Base-by-base conservation (phyloP, 2,113 vertebrate genomes). In the Anseranas semipalmata region DNA sequence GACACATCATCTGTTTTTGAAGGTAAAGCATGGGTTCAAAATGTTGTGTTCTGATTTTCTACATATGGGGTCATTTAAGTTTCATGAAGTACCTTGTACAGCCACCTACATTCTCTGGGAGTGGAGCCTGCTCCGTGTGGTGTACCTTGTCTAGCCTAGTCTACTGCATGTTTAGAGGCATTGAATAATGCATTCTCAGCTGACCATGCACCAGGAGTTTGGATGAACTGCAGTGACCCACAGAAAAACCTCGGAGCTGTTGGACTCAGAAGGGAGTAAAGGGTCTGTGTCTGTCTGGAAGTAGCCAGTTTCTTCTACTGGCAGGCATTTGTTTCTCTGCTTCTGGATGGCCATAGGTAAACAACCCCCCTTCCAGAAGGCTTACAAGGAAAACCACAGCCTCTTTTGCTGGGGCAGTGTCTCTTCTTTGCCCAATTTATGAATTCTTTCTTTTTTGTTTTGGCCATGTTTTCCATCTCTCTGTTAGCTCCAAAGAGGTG, bases 291-390 rank as follows among this genome's bases (percentile, higher is more conserved):
- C 37, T 53, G 30, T n/a, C 32, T 66, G 58, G 33, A 80, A 58
- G 22, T 16, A 58, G 35, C 39, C 60, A 30, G 24, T 80, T 84
- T 88, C 60, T 85, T 85, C 56, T n/a, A 46, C 22, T 53, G 33
- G 22, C 39, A 70, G 46, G 32, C 24, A 22, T 66, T 78, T 65
- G 17, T 41, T 48, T 87, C 62, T 48, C 8, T 48, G 24, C 15
- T 21, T 13, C 68, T 93, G 55, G 37, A 28, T 55, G 59, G 39
- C 63, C 1, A 0, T 7, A 50, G 37, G 32, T 71, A 79, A 85
- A 67, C 12, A 78, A n/a, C 9, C 9, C 2, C 17, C 0, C 0
- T 12, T 48, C 30, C 50, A 70, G 74, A 68, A 86, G 25, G 10
- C 41, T 60, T 20, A 8, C 68, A n/a, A 52, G 41, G 18, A 21